These are phyloP conservation scores for Empis livida DNA, from an alignment of 2,888 invertebrate species.

Conservation along the genomic window DNA sequence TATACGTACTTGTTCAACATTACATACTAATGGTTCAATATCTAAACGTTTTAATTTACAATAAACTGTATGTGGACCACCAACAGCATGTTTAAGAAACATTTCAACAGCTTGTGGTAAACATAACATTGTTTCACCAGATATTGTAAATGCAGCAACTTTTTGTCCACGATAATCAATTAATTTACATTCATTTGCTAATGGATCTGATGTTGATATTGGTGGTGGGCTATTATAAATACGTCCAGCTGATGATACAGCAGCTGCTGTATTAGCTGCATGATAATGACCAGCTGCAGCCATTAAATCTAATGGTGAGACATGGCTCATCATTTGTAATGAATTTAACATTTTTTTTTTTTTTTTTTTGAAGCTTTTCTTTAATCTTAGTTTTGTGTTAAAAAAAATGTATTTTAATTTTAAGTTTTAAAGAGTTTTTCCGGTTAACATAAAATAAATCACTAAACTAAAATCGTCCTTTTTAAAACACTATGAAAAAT, in stretches of 20 bases:
- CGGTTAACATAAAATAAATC: too few relatives aligned
- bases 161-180: slow-evolving; percentile 95
- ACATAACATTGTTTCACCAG: slow-evolving; percentile 92
- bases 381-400: too few relatives aligned
- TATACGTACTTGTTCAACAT: slow-evolving; percentile 98
- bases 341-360: slow-evolving; percentile 47
- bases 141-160: slow-evolving; percentile 95
- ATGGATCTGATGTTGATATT: slow-evolving; percentile 82
- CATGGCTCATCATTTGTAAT: slow-evolving; percentile 63
- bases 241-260: slow-evolving; percentile 41
- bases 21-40: slow-evolving; percentile 97
- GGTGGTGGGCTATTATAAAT: slow-evolving; percentile 86
- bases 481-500: too few relatives aligned
- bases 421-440: neutral
- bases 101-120: slow-evolving; percentile 98
- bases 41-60: slow-evolving; percentile 97
- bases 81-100: slow-evolving; percentile 96
- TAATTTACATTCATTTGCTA: slow-evolving; percentile 91
- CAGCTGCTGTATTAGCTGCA: slow-evolving; percentile 26
- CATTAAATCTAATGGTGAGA: slow-evolving; percentile 70
- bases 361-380: neutral
- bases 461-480: too few relatives aligned
- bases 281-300: slow-evolving; percentile 69
- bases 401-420: neutral
- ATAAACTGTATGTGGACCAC: slow-evolving; percentile 98